These are phyloP conservation scores for Eupithecia inturbata DNA, from an alignment of 2,888 invertebrate genomes.

Conservation along the genomic window DNA sequence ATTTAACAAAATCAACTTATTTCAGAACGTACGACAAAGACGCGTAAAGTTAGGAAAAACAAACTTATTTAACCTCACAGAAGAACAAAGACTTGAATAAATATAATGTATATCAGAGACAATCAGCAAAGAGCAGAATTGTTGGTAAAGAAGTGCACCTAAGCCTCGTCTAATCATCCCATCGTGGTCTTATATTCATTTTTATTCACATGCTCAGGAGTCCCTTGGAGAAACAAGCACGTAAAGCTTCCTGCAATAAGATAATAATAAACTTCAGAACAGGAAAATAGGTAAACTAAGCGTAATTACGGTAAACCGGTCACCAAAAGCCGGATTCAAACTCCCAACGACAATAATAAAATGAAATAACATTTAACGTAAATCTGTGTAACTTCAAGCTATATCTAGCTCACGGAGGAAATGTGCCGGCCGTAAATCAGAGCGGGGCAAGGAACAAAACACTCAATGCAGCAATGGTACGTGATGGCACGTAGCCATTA, in stretches of 20 bases:
- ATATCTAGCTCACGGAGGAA: slow-evolving; percentile 55
- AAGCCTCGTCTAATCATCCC: not conserved
- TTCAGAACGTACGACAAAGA: not conserved
- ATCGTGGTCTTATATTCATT: not conserved
- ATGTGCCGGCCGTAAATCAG: slow-evolving; percentile 64
- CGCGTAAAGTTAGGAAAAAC: not conserved
- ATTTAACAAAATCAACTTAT: not conserved
- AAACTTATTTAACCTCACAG: not conserved
- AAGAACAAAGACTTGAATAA: not conserved
- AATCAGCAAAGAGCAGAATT: not conserved
- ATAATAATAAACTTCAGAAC: not conserved
- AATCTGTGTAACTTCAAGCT: slow-evolving; percentile 32
- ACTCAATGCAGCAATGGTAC: slow-evolving; percentile 53
- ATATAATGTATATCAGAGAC: not conserved
- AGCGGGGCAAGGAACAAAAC: slow-evolving; percentile 50
- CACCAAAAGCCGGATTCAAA: slow-evolving; percentile 13
- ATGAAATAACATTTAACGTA: slow-evolving; percentile 40
- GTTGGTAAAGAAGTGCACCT: not conserved
- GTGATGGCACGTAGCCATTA: slow-evolving; percentile 58
- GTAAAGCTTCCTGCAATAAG: not conserved
- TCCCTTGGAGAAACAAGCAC: not conserved
- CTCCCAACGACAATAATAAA: slow-evolving; percentile 15
- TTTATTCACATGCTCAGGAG: not conserved
- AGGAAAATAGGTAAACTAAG: not conserved
- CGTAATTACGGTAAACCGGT: not conserved